Evolutionary conservation across 2,113 vertebrate genomes (phyloP).

Genomic region (Pedionomus torquatus): DNA sequence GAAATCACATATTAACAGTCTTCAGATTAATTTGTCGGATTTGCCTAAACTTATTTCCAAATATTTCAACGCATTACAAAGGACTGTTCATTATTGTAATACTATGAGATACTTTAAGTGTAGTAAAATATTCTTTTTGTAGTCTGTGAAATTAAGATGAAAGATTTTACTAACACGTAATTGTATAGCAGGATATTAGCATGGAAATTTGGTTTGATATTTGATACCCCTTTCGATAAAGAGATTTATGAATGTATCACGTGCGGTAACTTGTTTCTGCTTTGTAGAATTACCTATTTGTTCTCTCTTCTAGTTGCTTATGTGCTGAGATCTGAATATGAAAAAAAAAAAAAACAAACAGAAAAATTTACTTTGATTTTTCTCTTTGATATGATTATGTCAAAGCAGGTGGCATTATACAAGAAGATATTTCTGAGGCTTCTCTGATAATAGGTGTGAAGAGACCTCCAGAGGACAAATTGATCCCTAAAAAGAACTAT

Average conservation of each 20-base stretch:
- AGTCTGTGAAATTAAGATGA: not conserved
- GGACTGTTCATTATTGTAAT: not conserved
- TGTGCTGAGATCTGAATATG: not conserved
- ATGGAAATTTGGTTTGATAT: not conserved
- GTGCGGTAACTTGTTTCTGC: not conserved
- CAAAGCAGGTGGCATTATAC: conserved; percentile 90
- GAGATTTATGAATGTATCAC: not conserved
- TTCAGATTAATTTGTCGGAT: not conserved
- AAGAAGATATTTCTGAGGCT: conserved; percentile 94
- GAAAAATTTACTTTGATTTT: not conserved
- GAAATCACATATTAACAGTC: not conserved
- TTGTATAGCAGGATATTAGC: not conserved
- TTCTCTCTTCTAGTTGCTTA: not conserved
- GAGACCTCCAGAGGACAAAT: conserved; percentile 89
- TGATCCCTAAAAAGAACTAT: conserved; percentile 91
- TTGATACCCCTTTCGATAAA: not conserved
- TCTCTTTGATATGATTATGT: conserved; percentile 83
- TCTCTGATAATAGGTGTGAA: conserved; percentile 95
- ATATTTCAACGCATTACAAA: not conserved
- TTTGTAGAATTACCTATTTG: not conserved
- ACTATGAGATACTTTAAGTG: not conserved
- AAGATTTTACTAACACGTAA: not conserved
- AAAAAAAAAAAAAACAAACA: not conserved
- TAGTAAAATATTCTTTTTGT: not conserved
- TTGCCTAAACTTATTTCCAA: not conserved